Conservation (phyloP, 2,888 invertebrate species). For the Silvanus unidentatus region DNA sequence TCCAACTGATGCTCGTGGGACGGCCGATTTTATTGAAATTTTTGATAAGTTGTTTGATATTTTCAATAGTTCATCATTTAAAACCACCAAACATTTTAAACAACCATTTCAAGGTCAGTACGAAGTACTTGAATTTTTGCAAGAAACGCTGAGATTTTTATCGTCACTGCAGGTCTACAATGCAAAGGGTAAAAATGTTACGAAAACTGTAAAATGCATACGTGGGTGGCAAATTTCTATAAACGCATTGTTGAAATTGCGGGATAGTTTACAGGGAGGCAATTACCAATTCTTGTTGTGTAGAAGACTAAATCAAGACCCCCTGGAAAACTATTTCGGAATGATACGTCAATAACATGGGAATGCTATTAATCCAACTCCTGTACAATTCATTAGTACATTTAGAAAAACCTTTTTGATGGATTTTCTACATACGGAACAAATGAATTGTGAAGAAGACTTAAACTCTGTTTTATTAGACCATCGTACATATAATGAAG, state of each 20-base stretch:
- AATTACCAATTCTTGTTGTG: slow-evolving; percentile 20
- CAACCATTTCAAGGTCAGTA: slow-evolving; percentile 12
- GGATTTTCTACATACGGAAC: slow-evolving; percentile 13
- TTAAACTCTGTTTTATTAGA: background rate
- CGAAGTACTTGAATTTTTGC: slow-evolving; percentile 17
- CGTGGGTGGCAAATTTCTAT: slow-evolving; percentile 20
- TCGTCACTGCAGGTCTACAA: slow-evolving; percentile 15
- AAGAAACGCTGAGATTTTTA: slow-evolving; percentile 16
- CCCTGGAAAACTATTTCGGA: slow-evolving; percentile 26
- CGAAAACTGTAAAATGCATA: slow-evolving; percentile 16
- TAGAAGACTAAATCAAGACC: slow-evolving; percentile 22
- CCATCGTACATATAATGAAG: background rate
- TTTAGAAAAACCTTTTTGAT: slow-evolving; percentile 20
- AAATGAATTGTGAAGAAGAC: slow-evolving; percentile 1
- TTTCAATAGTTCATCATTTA: slow-evolving; percentile 18
- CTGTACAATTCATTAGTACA: slow-evolving; percentile 20
- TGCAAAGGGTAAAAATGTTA: slow-evolving; percentile 16
- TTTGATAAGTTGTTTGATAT: slow-evolving; percentile 26
- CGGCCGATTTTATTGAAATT: slow-evolving; percentile 17
- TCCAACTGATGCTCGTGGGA: slow-evolving; percentile 13
- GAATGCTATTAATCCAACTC: slow-evolving; percentile 22
- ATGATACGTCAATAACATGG: slow-evolving; percentile 19
- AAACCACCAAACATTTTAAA: slow-evolving; percentile 9
- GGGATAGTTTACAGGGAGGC: slow-evolving; percentile 14
- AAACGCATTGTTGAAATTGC: slow-evolving; percentile 18